Percentiles rank a stretch among this genome's conserved stretches.
phyloP scores from a whole-genome alignment of 1,140 invertebrate genomes.

The Panonychus citri region DNA sequence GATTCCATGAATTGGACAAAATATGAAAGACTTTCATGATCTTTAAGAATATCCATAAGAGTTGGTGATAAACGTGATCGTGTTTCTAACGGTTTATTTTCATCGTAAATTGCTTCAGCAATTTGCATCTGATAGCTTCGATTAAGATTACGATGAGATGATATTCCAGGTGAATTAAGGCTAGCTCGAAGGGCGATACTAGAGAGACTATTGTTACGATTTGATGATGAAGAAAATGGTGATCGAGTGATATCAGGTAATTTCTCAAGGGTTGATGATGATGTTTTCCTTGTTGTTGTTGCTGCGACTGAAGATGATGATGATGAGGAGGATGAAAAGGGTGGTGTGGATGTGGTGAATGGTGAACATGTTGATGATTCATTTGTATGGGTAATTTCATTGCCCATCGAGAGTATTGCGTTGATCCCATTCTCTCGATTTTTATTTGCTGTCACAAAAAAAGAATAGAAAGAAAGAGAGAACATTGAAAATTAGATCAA shows the following conservation, averaged over 20 bases:
- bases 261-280: too few relatives aligned
- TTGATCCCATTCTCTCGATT: not conserved
- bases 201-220: not conserved
- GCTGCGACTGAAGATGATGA: too few relatives aligned
- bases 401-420: not conserved
- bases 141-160: slow-evolving; percentile 8
- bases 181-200: not conserved
- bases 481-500: not conserved
- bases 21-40: slow-evolving; percentile 41
- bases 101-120: slow-evolving; percentile 14
- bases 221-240: too few relatives aligned
- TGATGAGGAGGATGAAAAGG: too few relatives aligned
- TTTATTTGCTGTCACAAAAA: not conserved
- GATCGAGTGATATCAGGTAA: not conserved
- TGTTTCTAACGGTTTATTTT: slow-evolving; percentile 5
- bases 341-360: too few relatives aligned
- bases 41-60: slow-evolving; percentile 35
- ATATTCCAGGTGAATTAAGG: not conserved
- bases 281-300: too few relatives aligned
- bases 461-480: not conserved
- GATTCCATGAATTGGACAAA: slow-evolving; percentile 48
- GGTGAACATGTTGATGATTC: too few relatives aligned
- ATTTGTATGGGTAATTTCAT: not conserved
- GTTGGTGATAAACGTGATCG: slow-evolving; percentile 30
- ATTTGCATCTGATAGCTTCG: slow-evolving; percentile 4